Evolutionary conservation across 2,113 vertebrate species (phyloP), one percentile per base, ranked within the genome.

Genomic region (Coptodon rendalli): DNA sequence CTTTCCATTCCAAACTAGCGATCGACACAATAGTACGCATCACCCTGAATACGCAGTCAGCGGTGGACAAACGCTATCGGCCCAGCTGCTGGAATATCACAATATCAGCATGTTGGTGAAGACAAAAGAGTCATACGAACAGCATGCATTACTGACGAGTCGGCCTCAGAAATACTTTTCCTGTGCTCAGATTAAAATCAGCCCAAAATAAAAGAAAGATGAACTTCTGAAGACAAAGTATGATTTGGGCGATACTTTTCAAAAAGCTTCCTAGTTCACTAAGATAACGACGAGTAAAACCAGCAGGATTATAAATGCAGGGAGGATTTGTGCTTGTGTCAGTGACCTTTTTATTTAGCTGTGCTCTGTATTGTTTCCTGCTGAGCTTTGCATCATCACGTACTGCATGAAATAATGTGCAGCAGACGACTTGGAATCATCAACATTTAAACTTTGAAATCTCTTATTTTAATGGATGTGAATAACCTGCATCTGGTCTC

Each of bases 51-150:
- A 53, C 52, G 52, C 59, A 63, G 59, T 63, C 38, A 2, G 14
- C 11, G 13, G 7, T 0, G 38, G n/a, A 43, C 1, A 8, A 43
- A 45, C 40, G 14, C 16, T 4, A 6, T 27, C 14, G 5, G 8
- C 22, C 38, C 38, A 16, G 22, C n/a, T 27, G 66, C 38, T 73
- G 40, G n/a, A 34, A 63, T 34, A 19, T 3, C 59, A 11, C 17
- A 29, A 7, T 48, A 11, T 76, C 14, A 17, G 22, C 14, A 27
- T 73, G 24, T 73, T 73, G 24, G 14, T 48, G 43, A 29, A 27
- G 14, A 76, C 40, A 16, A 14, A 22, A 14, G 13, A 22, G 19
- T 16, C 16, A 29, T 5, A 16, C 14, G 7, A 59, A 31, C 57
- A 17, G 29, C 14, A 6, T 5, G 10, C 40, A 7, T 76, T 11